Evolutionary conservation across 2,113 vertebrate species (phyloP), one percentile per base, ranked within the genome.

Genomic region (Mustela nigripes): DNA sequence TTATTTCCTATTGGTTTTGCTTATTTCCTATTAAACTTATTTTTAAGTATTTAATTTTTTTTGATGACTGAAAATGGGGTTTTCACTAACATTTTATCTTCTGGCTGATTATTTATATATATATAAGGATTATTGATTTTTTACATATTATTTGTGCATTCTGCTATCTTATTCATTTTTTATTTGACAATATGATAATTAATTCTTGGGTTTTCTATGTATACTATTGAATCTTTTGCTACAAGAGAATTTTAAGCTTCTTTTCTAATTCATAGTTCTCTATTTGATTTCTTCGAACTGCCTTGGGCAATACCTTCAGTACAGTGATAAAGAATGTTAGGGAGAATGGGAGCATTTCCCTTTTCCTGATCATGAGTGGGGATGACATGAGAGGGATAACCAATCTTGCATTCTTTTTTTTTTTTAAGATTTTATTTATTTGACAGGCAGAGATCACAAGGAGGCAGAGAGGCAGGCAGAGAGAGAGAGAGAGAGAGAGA

Each of bases 51-150:
- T 56, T 56, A 56, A 56, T 87, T 91, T 95, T 93, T 8, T 96
- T 45, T 45, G 28, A 31, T 15, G 31, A 74, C 86, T 85, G 28
- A 82, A 97, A 94, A 85, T 36, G 60, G 18, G 53, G 36, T 89
- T 91, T 87, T 93, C 36, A 67, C 73, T 96, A 79, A 62, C 16
- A 87, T 95, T 95, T 93, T 86, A 83, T 71, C 33, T 91, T 91
- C 78, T 89, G n/a, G 39, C 4, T 73, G 11, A 8, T 39, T 91
- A 83, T 60, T 69, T 91, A 16, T 81, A 62, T 62, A 36, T 69
- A 36, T 69, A 83, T 96, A 50, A 85, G 92, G 9, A 48, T 56
- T 39, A 91, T 50, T 91, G 65, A 82, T 78, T 95, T 94, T 36
- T 36, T n/a, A 5, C 67, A 58, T 84, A 89, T 71, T 24, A 82